These are phyloP conservation scores for Protobothrops mucrosquamatus DNA, from an alignment of 2,113 vertebrate species.

Conservation along the genomic window DNA sequence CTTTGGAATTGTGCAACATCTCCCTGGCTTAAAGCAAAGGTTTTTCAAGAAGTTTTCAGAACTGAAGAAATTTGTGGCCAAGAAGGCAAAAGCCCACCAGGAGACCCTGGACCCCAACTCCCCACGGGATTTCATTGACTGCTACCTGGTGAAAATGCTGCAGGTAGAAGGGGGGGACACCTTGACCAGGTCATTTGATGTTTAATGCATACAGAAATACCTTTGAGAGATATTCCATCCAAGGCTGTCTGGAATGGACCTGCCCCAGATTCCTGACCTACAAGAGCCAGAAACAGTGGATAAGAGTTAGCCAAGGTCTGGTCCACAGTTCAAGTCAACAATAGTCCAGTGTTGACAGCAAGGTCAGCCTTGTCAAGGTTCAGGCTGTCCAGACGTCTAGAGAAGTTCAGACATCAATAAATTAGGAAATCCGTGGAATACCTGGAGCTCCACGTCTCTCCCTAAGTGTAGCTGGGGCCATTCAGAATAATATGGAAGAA, in stretches of 20 bases:
- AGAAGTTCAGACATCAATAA: neutral
- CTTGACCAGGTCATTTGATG: neutral
- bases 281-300: too few species aligned
- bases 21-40: slow-evolving; percentile 71
- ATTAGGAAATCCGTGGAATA: neutral
- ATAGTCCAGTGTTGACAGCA: neutral
- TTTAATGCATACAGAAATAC: fast-evolving
- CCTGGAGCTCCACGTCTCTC: too few species aligned
- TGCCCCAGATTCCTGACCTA: too few species aligned
- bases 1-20: slow-evolving; percentile 61
- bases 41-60: slow-evolving; percentile 41
- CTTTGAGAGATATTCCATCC: neutral
- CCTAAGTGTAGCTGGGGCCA: neutral
- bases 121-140: slow-evolving; percentile 75
- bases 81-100: slow-evolving; percentile 65
- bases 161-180: slow-evolving; percentile 53
- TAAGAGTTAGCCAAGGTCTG: too few species aligned
- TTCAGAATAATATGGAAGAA: neutral
- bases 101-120: slow-evolving; percentile 59
- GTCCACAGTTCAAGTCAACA: neutral
- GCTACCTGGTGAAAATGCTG: slow-evolving; percentile 67
- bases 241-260: too few species aligned
- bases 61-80: slow-evolving; percentile 57
- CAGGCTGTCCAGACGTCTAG: neutral
- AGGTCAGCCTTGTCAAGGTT: neutral